phyloP scores from a whole-genome alignment of 1,140 invertebrate species.

The Lepidotrigona ventralis region DNA sequence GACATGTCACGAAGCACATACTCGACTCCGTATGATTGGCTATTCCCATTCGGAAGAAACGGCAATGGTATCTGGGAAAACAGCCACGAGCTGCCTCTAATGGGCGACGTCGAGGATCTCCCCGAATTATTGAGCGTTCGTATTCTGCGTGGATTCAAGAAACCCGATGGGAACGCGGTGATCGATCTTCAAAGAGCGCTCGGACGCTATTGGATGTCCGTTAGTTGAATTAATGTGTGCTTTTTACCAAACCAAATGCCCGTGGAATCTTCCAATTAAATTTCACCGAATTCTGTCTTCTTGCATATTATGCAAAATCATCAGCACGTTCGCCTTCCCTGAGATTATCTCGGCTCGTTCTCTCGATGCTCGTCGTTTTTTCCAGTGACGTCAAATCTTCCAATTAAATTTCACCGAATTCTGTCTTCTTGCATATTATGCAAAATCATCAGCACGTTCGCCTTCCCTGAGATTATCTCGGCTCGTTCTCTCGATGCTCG shows the following conservation, averaged over 20 bases:
- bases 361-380: no score
- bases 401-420: no score
- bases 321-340: no score
- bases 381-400: no score
- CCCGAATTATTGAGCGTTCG: conserved; percentile 50
- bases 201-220: conserved; percentile 64
- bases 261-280: conserved; percentile 24
- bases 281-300: neutral
- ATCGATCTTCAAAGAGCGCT: conserved; percentile 63
- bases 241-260: conserved; percentile 12
- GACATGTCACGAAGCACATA: conserved; percentile 68
- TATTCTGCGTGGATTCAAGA: conserved; percentile 54
- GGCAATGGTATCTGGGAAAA: conserved; percentile 61
- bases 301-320: conserved; percentile 10
- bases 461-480: no score
- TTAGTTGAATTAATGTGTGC: conserved; percentile 42
- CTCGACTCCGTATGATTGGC: conserved; percentile 68
- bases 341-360: neutral
- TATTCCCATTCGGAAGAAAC: conserved; percentile 71
- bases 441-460: neutral
- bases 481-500: neutral
- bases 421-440: conserved; percentile 2
- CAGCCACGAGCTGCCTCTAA: conserved; percentile 55
- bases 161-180: conserved; percentile 54
- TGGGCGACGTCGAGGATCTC: conserved; percentile 21